Evolutionary conservation across 2,888 invertebrate genomes (phyloP), one percentile per base, ranked within the genome.

Genomic region (Cephonodes hylas): DNA sequence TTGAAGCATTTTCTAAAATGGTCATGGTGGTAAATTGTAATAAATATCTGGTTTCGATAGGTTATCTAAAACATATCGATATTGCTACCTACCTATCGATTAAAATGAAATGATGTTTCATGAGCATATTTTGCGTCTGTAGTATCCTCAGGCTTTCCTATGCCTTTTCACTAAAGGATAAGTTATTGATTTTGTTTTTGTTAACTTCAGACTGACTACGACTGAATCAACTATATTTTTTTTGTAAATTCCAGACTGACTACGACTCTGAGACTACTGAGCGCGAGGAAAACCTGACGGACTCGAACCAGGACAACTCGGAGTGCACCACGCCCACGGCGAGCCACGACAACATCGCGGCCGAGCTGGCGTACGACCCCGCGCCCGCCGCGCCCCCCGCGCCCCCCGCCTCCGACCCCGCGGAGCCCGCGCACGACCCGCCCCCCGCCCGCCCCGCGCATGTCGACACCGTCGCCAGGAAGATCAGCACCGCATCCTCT

Each of bases 281-380:
- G 71, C 91, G 93, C 62, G 93, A 93, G 62, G 93, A 93, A 76
- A 92, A 91, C 76, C 79, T 93, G 0, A 93, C 93, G 20, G 93
- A 93, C 70, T 93, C 93, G 10, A 92, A 91, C 77, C 93, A 93
- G 79, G 93, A 93, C 78, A 91, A 93, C 83, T 92, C 92, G 0
- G 93, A 92, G 76, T 93, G 93, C 79, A 93, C 93, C n/a, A 93
- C 93, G 42, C 93, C 93, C 23, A 93, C 92, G 10, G 91, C 90
- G 56, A 88, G 88, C 66, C 90, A 91, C 73, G 92, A 93, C 82
- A 87, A 88, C 80, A 86, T 92, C 71, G 86, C 89, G 42, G 87
- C 86, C 20, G 91, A 91, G 68, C 83, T 90, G 42, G 88, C 85
- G 4, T 74, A 77, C 66, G 89, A 88, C 73, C 77, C 68, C 64